Evolutionary conservation across 1,140 invertebrate genomes (phyloP), one percentile per base, ranked within the genome.

Genomic region (Pseudachorutes palmiensis): DNA sequence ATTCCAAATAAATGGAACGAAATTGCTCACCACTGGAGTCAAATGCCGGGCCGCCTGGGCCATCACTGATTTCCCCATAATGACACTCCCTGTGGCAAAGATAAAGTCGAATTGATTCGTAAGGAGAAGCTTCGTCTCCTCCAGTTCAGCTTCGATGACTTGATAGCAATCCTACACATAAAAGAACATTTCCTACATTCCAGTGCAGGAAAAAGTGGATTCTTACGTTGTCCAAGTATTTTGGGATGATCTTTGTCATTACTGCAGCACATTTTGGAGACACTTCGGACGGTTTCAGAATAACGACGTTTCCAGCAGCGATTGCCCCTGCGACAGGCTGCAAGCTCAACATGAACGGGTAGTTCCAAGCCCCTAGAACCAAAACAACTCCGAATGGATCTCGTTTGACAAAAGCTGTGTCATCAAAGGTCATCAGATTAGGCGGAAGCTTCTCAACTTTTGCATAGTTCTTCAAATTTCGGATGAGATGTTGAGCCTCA

Each of bases 81-180:
- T 66, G 2, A 79, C 76, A 51, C 80, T 92, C 0, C 97, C 96
- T 1, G 97, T 99, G 77, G 91, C 99, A 80, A 99, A 95, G 70
- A 99, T 98, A 76, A 97, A 93, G 80, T 99, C 97, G 78, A 96
- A 99, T 75, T 84, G 85, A 76, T 96, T 84, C 71, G 92, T 89
- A 2, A 98, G 80, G 12, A 99, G 76, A 74, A 89, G 87, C 1
- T 87, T 87, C 0, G 92, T 95, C 80, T 94, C 92, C 33, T 84
- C 75, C 1, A 91, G 79, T 41, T 90, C 94, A 59, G 94, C 95
- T 69, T 83, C 80, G 19, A 89, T 77, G 19, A 91, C 82, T 65
- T 84, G 81, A 70, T 83, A 83, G 72, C 86, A 87, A 62, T 88
- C 86, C 87, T 83, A 68, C 72, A 70, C 24, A 12, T 19, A 12